phyloP scores from a whole-genome alignment of 2,888 invertebrate genomes.

The Drosophila hamatofila region DNA sequence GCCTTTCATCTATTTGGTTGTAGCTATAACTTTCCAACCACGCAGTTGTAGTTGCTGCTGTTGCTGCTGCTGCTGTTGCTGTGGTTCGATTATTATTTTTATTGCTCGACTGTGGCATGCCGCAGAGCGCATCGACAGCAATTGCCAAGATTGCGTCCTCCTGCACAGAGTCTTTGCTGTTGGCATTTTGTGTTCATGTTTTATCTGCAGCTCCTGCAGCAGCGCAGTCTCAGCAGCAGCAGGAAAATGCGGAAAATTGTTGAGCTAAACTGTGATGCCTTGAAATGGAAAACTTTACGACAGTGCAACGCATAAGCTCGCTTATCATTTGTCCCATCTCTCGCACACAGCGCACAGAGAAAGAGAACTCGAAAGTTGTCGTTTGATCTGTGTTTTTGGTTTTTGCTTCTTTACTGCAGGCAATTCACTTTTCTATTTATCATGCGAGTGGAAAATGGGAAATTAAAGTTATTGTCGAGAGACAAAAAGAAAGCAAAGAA shows the following conservation, averaged over 20 bases:
- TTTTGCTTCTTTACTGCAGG: slow-evolving; percentile 40
- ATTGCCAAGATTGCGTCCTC: slow-evolving; percentile 31
- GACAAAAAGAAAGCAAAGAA: slow-evolving; percentile 56
- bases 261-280: slow-evolving; percentile 66
- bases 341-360: neutral
- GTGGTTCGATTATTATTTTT: slow-evolving; percentile 74
- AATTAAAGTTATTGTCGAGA: slow-evolving; percentile 61
- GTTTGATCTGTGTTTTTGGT: slow-evolving; percentile 39
- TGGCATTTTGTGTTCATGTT: slow-evolving; percentile 64
- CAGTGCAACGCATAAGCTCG: slow-evolving; percentile 59
- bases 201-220: slow-evolving; percentile 56
- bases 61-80: slow-evolving; percentile 24
- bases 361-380: slow-evolving; percentile 54
- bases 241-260: slow-evolving; percentile 74
- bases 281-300: slow-evolving; percentile 71
- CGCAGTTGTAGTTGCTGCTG: slow-evolving; percentile 44
- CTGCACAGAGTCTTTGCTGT: slow-evolving; percentile 27
- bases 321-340: slow-evolving; percentile 75
- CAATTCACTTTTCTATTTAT: slow-evolving; percentile 78
- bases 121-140: slow-evolving; percentile 30
- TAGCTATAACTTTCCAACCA: slow-evolving; percentile 77
- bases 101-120: slow-evolving; percentile 37
- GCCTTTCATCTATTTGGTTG: slow-evolving; percentile 67
- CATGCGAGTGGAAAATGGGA: slow-evolving; percentile 57
- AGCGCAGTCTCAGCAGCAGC: slow-evolving; percentile 9